Base-by-base conservation (phyloP, 2,888 invertebrate genomes). In the Epistrophe grossulariae region DNA sequence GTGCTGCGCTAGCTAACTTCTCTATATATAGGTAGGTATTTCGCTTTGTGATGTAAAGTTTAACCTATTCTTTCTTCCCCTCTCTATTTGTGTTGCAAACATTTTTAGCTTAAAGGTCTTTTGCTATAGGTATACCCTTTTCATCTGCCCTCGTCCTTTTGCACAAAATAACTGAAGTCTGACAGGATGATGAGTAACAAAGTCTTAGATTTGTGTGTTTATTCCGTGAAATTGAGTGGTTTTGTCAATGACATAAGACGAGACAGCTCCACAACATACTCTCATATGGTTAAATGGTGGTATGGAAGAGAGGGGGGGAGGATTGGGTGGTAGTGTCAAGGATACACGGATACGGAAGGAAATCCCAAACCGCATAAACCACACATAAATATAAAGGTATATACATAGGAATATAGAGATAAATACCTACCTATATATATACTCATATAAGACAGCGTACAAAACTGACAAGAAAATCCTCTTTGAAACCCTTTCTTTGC, bases 381-480 rank as follows among this genome's bases (percentile, higher is more conserved):
- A 59, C 66, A 82, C 57, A 57, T 52, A 48, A 55, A 60, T 43
- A 62, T 24, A 24, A 35, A 59, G 55, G 7, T 60, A 64, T 28
- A 28, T 2, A 24, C 3, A 24, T 24, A 24, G 24, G 24, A 24
- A n/a, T 11, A 2, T 31, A 64, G 19, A 31, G 38, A 8, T 4
- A 17, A 4, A 45, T 31, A 45, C 7, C 10, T 50, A 24, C 24
- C 24, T 24, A 24, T n/a, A n/a, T n/a, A n/a, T n/a, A n/a, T 24
- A 24, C 24, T 3, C 3, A 2, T 24, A 40, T 52, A 60, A 50
- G 45, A 66, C 38, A 68, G 50, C 45, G 35, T 72, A 76, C 35
- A 60, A 66, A 81, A 68, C 87, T 87, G 87, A 87, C 87, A 87
- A 76, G 87, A 79, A 87, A 87, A 83, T 87, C 87, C 87, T 79